Evolutionary conservation across 2,113 vertebrate species (phyloP), one percentile per base, ranked within the genome.

Genomic region (Hoplias malabaricus): DNA sequence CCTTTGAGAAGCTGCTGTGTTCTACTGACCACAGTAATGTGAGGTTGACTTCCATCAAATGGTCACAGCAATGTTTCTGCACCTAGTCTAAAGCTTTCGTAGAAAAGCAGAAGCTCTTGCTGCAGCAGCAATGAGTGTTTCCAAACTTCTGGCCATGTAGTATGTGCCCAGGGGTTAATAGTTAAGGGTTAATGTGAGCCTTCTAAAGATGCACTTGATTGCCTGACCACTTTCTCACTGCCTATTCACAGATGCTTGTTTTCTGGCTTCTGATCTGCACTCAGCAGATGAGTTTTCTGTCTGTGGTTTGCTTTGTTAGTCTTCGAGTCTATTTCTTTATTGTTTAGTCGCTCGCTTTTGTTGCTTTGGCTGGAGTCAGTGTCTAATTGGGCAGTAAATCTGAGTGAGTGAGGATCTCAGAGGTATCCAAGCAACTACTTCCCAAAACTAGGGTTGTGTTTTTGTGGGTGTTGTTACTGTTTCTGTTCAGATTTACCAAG

Each of bases 371-470:
- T 11, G 0, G 16, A 69, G 50, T 48, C 70, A 59, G 70, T 73
- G 70, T 34, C 65, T 77, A 54, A 77, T 77, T 77, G 50, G 48
- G 46, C 56, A 70, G 76, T 53, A 78, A 46, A 70, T 70, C 50
- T 36, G 6, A 63, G 36, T 53, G 54, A 38, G 66, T 70, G 56
- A 62, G 6, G 71, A 46, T 62, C 43, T 46, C 57, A 70, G 13
- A 42, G 76, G 46, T 78, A 43, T 68, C 66, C 53, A 54, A 46
- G 57, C 54, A 70, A 48, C 67, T 36, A 69, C 34, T 21, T 12
- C 25, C 65, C 74, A 57, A 31, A 42, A 13, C 54, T 12, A 42
- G 19, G 42, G 31, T 62, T 69, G 23, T 38, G 27, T 43, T 59
- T 31, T 62, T 57, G 62, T 62, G 25, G 11, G 31, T n/a, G 27